Conservation (phyloP, 2,797 vertebrate genomes). For the Spinus pinus region DNA sequence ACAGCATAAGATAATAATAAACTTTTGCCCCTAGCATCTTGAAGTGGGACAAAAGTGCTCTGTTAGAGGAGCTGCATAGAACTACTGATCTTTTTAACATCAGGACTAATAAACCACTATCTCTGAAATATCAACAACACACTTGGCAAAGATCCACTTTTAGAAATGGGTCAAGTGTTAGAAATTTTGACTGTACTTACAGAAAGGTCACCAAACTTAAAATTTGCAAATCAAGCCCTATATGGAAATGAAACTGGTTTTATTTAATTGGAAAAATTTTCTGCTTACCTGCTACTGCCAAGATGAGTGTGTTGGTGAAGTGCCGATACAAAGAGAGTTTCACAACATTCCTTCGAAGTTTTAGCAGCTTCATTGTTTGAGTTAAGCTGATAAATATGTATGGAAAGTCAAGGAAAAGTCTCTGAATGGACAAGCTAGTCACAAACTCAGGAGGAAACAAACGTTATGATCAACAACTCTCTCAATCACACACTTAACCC, state of each 20-base stretch:
- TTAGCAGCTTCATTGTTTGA: constrained; percentile 92
- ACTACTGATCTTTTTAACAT: neutral
- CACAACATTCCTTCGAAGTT: constrained; percentile 91
- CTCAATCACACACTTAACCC: neutral
- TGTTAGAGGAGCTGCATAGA: neutral
- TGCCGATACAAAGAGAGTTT: constrained; percentile 93
- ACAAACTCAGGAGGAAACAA: neutral
- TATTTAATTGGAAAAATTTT: neutral
- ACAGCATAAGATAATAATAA: neutral
- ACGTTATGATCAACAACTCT: neutral
- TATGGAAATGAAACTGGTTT: neutral
- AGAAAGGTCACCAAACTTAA: neutral
- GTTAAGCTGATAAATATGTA: constrained; percentile 98
- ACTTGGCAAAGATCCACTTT: neutral
- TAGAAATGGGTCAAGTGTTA: neutral
- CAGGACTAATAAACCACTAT: neutral
- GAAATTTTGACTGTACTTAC: neutral
- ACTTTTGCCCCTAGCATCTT: neutral
- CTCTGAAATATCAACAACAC: neutral
- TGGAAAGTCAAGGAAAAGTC: constrained; percentile 80
- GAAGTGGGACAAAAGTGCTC: neutral
- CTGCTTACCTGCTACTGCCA: constrained; percentile 90
- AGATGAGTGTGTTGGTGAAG: constrained; percentile 96
- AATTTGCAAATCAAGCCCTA: neutral
- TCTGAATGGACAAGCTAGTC: neutral